Conservation (phyloP, 2,113 vertebrate genomes). For the Hyla sarda region DNA sequence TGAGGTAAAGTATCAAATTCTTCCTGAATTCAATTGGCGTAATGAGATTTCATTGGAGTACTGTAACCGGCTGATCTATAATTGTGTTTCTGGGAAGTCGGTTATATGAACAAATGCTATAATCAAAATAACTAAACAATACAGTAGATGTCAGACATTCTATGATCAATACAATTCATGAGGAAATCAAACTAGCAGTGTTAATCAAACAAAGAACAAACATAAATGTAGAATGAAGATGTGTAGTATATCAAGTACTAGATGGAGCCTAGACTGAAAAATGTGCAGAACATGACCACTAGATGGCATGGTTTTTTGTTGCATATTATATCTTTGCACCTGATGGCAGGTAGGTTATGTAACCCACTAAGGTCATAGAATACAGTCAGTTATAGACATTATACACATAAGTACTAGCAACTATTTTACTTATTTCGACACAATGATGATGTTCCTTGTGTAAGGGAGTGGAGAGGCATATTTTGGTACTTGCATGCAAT, state of each 20-base stretch:
- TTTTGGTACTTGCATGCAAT: too few species aligned
- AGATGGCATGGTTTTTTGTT: neutral
- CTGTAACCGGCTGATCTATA: constrained; percentile 61
- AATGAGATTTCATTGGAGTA: constrained; percentile 66
- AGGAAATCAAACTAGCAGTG: neutral
- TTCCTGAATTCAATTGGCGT: constrained; percentile 62
- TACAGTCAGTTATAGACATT: too few species aligned
- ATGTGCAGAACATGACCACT: neutral
- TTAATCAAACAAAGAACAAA: neutral
- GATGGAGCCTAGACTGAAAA: neutral
- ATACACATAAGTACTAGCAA: too few species aligned
- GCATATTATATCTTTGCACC: too few species aligned
- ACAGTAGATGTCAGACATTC: neutral
- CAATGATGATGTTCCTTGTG: too few species aligned
- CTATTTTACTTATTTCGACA: too few species aligned
- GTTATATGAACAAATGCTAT: constrained; percentile 36
- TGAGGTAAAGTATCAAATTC: constrained; percentile 56
- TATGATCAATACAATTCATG: constrained; percentile 9
- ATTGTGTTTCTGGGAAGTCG: constrained; percentile 69
- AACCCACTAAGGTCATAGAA: too few species aligned
- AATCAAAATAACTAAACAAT: constrained; percentile 40
- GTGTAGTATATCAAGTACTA: neutral
- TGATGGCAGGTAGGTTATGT: too few species aligned
- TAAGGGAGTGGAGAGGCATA: too few species aligned
- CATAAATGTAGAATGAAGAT: too few species aligned